phyloP scores from a whole-genome alignment of 2,113 vertebrate species.

The Rafetus swinhoei region DNA sequence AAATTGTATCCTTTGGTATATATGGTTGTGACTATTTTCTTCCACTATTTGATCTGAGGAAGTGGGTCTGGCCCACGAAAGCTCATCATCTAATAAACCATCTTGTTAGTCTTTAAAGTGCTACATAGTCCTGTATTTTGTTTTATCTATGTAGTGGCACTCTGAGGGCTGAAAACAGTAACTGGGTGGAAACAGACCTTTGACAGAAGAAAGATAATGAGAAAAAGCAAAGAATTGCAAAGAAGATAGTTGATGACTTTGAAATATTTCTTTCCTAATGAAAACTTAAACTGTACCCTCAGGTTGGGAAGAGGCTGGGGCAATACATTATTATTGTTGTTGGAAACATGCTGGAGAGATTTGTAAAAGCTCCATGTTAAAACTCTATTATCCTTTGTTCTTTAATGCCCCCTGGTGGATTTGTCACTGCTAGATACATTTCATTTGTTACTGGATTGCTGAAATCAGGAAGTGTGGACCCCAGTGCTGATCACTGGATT shows the following conservation, averaged over 20 bases:
- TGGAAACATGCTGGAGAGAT: rapidly evolving
- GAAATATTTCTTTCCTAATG: not conserved
- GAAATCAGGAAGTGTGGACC: not conserved
- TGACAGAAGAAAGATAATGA: rapidly evolving
- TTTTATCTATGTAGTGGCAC: not conserved
- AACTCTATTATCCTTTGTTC: constrained; percentile 6
- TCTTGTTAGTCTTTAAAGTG: too few relatives aligned
- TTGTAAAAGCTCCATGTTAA: rapidly evolving
- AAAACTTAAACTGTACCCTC: not conserved
- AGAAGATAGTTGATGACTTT: not conserved
- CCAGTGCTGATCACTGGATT: not conserved
- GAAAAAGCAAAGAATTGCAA: not conserved
- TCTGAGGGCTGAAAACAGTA: not conserved
- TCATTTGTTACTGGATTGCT: not conserved
- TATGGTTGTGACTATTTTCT: too few relatives aligned
- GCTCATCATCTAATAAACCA: too few relatives aligned
- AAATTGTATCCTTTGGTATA: too few relatives aligned
- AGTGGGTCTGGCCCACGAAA: too few relatives aligned
- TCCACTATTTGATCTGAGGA: too few relatives aligned
- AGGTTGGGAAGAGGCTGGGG: not conserved
- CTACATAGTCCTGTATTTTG: too few relatives aligned
- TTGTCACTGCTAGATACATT: not conserved
- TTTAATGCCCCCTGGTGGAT: constrained; percentile 77
- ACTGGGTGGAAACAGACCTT: not conserved
- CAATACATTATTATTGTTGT: not conserved